Percentiles rank a stretch among this genome's conserved stretches.
Conservation (phyloP, 2,797 vertebrate species). For the Prionace glauca region DNA sequence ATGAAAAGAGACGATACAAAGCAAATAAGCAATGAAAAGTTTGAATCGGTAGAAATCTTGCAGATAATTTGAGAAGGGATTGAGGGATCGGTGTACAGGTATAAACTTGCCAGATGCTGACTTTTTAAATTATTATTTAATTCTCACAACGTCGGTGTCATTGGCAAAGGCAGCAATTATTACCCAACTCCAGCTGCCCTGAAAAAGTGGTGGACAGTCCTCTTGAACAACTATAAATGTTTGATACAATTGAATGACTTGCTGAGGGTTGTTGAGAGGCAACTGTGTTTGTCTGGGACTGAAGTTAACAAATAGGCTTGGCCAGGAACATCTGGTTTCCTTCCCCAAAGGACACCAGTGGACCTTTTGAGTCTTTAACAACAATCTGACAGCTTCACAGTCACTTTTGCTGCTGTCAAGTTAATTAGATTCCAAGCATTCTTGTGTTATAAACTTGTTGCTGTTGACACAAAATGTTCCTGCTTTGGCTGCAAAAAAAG, state of each 20-base stretch:
- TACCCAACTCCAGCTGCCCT: background rate
- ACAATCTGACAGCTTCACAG: background rate
- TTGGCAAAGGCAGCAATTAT: background rate
- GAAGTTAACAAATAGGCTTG: background rate
- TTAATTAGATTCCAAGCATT: background rate
- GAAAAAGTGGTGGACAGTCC: background rate
- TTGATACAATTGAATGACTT: background rate
- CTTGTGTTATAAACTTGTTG: background rate
- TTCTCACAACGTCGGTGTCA: background rate
- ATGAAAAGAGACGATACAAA: background rate
- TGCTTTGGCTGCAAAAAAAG: background rate
- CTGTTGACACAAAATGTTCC: background rate
- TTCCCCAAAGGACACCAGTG: background rate
- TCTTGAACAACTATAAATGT: background rate
- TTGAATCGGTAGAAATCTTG: too few species aligned
- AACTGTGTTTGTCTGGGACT: background rate
- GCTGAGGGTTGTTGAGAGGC: background rate
- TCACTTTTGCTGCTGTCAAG: background rate
- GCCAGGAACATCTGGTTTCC: background rate
- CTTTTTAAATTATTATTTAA: background rate
- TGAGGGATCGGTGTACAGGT: background rate
- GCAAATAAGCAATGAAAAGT: background rate
- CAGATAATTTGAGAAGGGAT: background rate
- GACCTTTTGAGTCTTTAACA: background rate
- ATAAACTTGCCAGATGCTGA: background rate